phyloP scores from a whole-genome alignment of 1,140 invertebrate species.

The Solenopsis invicta region DNA sequence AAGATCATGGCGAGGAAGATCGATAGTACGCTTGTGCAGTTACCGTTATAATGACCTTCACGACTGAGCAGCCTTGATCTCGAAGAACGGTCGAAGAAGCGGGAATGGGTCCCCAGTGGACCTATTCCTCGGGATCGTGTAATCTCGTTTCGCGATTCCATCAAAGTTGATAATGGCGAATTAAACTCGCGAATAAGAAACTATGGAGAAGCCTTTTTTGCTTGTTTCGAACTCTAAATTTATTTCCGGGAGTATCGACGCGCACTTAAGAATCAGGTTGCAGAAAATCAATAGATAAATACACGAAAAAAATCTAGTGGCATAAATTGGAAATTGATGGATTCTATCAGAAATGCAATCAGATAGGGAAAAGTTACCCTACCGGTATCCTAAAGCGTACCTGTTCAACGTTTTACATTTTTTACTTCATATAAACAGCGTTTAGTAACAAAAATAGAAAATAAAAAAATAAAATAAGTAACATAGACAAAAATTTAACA shows the following conservation, averaged over 20 bases:
- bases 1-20: constrained; percentile 8
- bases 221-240: background rate
- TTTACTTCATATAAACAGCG: too few species aligned
- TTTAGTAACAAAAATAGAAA: too few species aligned
- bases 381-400: too few species aligned
- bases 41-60: constrained; percentile 37
- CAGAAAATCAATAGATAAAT: background rate
- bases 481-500: too few species aligned
- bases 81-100: constrained; percentile 6
- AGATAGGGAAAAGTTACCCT: too few species aligned
- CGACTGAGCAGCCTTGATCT: constrained; percentile 40
- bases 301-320: too few species aligned
- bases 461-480: too few species aligned
- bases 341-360: too few species aligned
- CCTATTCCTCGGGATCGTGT: constrained; percentile 1
- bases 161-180: constrained; percentile 27
- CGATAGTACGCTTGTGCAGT: background rate
- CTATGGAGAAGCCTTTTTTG: background rate
- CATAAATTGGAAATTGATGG: too few species aligned
- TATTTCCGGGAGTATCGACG: background rate
- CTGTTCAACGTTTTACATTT: too few species aligned
- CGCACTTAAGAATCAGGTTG: background rate
- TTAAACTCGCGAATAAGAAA: constrained; percentile 14
- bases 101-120: background rate
- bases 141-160: constrained; percentile 28